These are phyloP conservation scores for Psix sp. DNA, from an alignment of 1,140 invertebrate species.

Conservation along the genomic window DNA sequence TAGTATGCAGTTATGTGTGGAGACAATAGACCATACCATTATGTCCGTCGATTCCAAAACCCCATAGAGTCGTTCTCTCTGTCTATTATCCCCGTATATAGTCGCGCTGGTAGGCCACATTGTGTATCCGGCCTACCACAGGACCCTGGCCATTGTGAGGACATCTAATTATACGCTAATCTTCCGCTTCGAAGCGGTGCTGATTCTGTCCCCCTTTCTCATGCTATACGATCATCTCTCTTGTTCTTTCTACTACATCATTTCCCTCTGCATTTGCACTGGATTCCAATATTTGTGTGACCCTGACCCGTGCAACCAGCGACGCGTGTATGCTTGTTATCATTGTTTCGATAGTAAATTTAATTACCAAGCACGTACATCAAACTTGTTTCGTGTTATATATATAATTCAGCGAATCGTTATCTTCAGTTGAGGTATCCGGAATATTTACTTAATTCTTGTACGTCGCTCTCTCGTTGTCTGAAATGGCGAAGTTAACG, in stretches of 20 bases:
- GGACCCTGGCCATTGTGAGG: slow-evolving; percentile 66
- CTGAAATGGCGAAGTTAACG: no score
- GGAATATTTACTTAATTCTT: no score
- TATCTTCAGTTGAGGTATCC: no score
- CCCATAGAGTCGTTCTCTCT: slow-evolving; percentile 71
- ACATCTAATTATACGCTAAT: slow-evolving; percentile 74
- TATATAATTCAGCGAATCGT: background rate
- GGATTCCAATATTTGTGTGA: slow-evolving; percentile 35
- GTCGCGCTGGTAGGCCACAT: slow-evolving; percentile 67
- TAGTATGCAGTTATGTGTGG: slow-evolving; percentile 70
- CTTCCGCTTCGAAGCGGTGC: slow-evolving; percentile 63
- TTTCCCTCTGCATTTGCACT: slow-evolving; percentile 24
- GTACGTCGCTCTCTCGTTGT: no score
- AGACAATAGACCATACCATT: slow-evolving; percentile 73
- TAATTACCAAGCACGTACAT: slow-evolving; percentile 22
- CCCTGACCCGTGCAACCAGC: slow-evolving; percentile 50
- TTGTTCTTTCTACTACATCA: slow-evolving; percentile 7
- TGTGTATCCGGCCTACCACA: slow-evolving; percentile 69
- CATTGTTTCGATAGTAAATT: slow-evolving; percentile 35
- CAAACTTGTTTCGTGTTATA: slow-evolving; percentile 3
- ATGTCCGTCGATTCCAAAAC: slow-evolving; percentile 73
- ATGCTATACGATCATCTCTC: slow-evolving; percentile 1
- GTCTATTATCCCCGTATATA: slow-evolving; percentile 66
- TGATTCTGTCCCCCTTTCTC: slow-evolving; percentile 22
- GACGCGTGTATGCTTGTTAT: slow-evolving; percentile 42